phyloP scores from a whole-genome alignment of 2,113 vertebrate species.

The Pteronura brasiliensis region DNA sequence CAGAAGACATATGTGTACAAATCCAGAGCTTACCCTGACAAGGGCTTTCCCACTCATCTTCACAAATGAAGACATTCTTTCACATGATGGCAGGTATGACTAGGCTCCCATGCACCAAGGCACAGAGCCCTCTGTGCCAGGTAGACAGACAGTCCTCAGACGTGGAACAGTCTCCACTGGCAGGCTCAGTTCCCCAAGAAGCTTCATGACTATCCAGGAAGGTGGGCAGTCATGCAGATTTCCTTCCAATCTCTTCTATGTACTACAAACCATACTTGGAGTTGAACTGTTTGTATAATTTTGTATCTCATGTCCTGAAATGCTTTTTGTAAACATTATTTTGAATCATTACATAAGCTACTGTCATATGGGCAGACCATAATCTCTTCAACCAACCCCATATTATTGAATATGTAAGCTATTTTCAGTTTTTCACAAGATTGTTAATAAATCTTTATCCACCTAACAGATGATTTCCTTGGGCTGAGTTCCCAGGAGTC shows the following conservation, averaged over 20 bases:
- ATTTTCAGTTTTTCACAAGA: conserved; percentile 51
- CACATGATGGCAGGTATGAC: background rate
- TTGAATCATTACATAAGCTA: conserved; percentile 30
- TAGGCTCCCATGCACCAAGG: background rate
- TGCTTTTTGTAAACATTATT: background rate
- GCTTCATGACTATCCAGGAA: background rate
- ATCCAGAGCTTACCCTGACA: background rate
- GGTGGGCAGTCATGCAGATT: too few relatives aligned
- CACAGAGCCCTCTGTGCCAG: background rate
- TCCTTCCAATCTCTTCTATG: background rate
- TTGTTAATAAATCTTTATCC: conserved; percentile 13
- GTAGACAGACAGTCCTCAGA: accelerated
- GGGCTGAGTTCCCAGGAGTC: conserved; percentile 10
- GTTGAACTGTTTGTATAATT: background rate
- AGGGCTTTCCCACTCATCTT: background rate
- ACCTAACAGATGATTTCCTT: conserved; percentile 27
- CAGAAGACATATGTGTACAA: accelerated
- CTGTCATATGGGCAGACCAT: background rate
- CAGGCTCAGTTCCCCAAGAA: background rate
- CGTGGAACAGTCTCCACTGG: background rate
- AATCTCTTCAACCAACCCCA: conserved; percentile 48
- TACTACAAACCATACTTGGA: background rate
- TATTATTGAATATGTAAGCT: conserved; percentile 15
- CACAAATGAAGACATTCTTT: background rate
- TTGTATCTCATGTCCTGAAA: conserved; percentile 16